Evolutionary conservation across 2,113 vertebrate genomes (phyloP).

Genomic region (Procavia capensis): DNA sequence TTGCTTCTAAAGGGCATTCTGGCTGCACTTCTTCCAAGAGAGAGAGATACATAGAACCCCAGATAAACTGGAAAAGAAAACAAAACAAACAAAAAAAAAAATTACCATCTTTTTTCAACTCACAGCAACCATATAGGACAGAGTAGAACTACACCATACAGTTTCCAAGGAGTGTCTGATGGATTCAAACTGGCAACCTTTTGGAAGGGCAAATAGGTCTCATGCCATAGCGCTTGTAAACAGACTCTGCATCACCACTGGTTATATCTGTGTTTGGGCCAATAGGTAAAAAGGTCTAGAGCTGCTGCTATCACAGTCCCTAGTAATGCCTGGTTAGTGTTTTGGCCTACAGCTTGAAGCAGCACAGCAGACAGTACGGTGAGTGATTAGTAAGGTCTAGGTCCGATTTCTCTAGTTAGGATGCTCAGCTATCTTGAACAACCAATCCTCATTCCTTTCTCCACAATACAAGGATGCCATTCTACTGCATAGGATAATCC

Average conservation of each 20-base stretch:
- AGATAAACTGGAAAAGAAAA: background rate
- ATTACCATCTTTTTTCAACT: too few relatives aligned
- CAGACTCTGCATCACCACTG: background rate
- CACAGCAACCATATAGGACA: too few relatives aligned
- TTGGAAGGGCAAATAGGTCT: background rate
- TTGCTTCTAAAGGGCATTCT: too few relatives aligned
- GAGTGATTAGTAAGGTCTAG: background rate
- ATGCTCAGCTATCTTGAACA: background rate
- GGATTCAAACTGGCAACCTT: too few relatives aligned
- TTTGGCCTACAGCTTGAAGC: background rate
- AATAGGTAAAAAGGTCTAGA: background rate
- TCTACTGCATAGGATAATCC: background rate
- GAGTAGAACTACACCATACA: too few relatives aligned
- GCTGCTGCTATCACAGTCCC: background rate
- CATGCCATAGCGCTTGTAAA: background rate
- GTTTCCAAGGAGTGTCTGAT: too few relatives aligned
- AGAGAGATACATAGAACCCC: background rate
- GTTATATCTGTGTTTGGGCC: background rate
- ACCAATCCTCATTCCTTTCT: background rate
- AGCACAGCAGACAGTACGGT: background rate
- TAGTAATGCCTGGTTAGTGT: background rate
- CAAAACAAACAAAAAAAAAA: too few relatives aligned
- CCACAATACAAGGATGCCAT: background rate
- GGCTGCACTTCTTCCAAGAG: too few relatives aligned
- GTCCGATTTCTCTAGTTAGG: background rate